Percentiles rank a stretch among this genome's conserved stretches.
Conservation (phyloP, 2,888 invertebrate species). For the Leptinotarsa peninsularis region DNA sequence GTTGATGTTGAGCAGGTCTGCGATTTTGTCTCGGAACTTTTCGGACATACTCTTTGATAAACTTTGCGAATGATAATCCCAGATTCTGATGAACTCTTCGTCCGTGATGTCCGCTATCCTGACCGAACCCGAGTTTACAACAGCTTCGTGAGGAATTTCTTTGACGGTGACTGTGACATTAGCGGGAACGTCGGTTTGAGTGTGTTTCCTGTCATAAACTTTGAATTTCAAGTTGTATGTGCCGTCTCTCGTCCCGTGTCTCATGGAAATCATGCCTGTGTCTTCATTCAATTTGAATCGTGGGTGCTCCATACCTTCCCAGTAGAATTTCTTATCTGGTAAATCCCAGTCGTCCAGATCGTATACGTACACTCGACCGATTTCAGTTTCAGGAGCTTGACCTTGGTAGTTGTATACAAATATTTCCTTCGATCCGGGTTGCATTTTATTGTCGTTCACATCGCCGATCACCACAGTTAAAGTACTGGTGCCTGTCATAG, state of each 20-base stretch:
- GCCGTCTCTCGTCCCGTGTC: slow-evolving; percentile 90
- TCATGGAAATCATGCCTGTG: slow-evolving; percentile 96
- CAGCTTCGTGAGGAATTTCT: slow-evolving; percentile 95
- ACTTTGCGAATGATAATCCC: slow-evolving; percentile 87
- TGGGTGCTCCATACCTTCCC: slow-evolving; percentile 89
- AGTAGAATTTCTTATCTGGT: slow-evolving; percentile 96
- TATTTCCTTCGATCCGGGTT: slow-evolving; percentile 96
- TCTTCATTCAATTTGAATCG: slow-evolving; percentile 88
- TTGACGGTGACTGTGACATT: slow-evolving; percentile 95
- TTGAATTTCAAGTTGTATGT: slow-evolving; percentile 84
- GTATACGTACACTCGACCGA: slow-evolving; percentile 91
- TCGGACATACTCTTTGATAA: slow-evolving; percentile 90
- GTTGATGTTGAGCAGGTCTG: slow-evolving; percentile 85
- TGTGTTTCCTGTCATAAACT: slow-evolving; percentile 93
- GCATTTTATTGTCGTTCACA: slow-evolving; percentile 98
- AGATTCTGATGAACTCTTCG: slow-evolving; percentile 95
- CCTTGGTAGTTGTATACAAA: slow-evolving; percentile 95
- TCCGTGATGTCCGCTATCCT: slow-evolving; percentile 93
- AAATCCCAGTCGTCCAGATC: slow-evolving; percentile 99
- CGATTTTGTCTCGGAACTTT: slow-evolving; percentile 88
- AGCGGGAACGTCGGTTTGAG: slow-evolving; percentile 95
- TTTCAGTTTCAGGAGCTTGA: slow-evolving; percentile 65
- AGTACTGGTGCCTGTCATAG: slow-evolving; percentile 96
- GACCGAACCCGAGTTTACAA: slow-evolving; percentile 94
- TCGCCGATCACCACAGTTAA: slow-evolving; percentile 97